Evolutionary conservation across 1,140 invertebrate genomes (phyloP).

Genomic region (Luehdorfia chinensis): DNA sequence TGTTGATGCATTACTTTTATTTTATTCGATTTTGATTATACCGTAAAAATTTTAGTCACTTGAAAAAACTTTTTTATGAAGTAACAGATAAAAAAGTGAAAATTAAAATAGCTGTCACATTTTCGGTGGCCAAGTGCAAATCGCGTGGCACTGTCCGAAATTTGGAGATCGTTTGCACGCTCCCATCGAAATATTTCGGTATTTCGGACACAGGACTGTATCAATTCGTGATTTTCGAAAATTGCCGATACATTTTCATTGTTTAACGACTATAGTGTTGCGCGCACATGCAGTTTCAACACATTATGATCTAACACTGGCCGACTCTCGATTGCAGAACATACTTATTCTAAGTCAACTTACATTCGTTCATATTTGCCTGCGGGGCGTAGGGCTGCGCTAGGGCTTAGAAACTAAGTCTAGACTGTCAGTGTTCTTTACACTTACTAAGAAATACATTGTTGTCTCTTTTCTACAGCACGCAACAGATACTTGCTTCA

Average conservation of each 20-base stretch:
- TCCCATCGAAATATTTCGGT: conserved; percentile 20
- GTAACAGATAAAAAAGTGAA: not conserved
- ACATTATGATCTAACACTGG: conserved; percentile 77
- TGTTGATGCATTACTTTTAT: conserved; percentile 28
- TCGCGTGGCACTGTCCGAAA: conserved; percentile 25
- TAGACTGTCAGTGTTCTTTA: conserved; percentile 12
- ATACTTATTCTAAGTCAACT: conserved; percentile 77
- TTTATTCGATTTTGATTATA: conserved; percentile 2
- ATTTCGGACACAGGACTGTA: conserved; percentile 23
- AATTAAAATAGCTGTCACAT: conserved; percentile 42
- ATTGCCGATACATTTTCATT: conserved; percentile 63
- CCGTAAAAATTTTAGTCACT: conserved; percentile 8
- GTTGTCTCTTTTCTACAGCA: conserved; percentile 13
- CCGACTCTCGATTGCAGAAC: conserved; percentile 72
- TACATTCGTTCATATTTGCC: conserved; percentile 78
- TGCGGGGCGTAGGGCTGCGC: conserved; percentile 71
- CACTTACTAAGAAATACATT: conserved; percentile 7
- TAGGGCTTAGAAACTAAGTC: conserved; percentile 44
- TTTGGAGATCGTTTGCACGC: conserved; percentile 35
- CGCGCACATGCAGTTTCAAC: conserved; percentile 72
- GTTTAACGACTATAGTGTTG: conserved; percentile 46
- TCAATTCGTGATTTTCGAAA: conserved; percentile 52
- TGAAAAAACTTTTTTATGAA: conserved; percentile 18
- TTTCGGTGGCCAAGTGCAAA: conserved; percentile 37
- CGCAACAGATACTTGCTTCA: not conserved